Evolutionary conservation across 2,797 vertebrate genomes (phyloP).

Genomic region (Emys orbicularis): DNA sequence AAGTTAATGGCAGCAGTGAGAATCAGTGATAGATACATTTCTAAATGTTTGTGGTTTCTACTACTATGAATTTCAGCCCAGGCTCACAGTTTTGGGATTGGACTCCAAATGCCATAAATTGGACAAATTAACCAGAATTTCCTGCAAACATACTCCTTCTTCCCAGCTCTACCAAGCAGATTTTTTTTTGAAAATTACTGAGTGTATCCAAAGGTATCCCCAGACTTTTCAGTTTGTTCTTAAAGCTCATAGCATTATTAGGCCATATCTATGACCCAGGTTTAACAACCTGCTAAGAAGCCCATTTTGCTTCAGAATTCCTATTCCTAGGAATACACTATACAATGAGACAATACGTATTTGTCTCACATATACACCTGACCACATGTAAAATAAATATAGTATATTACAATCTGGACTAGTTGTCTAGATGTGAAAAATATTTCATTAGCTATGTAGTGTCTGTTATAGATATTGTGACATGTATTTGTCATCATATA

Average conservation of each 20-base stretch:
- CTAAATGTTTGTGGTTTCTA: conserved; percentile 7
- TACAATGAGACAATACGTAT: neutral
- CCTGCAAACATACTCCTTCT: neutral
- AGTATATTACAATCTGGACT: neutral
- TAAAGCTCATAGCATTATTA: neutral
- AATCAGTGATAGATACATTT: conserved; percentile 36
- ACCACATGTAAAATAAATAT: neutral
- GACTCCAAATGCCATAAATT: conserved; percentile 23
- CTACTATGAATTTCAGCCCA: too few relatives aligned
- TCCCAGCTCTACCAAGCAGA: neutral
- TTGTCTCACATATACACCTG: neutral
- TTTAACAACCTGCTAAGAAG: neutral
- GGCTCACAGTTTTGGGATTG: neutral
- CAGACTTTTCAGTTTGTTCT: neutral
- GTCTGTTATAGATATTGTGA: neutral
- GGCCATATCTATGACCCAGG: neutral
- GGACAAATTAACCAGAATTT: conserved; percentile 9
- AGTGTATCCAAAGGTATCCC: neutral
- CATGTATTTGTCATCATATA: neutral
- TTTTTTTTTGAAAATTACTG: conserved; percentile 26
- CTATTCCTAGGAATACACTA: neutral
- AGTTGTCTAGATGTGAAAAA: neutral
- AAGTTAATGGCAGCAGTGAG: conserved; percentile 58
- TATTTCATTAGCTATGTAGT: neutral
- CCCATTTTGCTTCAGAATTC: neutral